Percentiles rank a stretch among this genome's conserved stretches.
Evolutionary conservation across 1,140 invertebrate species (phyloP).

Genomic region (Papilio xuthus): DNA sequence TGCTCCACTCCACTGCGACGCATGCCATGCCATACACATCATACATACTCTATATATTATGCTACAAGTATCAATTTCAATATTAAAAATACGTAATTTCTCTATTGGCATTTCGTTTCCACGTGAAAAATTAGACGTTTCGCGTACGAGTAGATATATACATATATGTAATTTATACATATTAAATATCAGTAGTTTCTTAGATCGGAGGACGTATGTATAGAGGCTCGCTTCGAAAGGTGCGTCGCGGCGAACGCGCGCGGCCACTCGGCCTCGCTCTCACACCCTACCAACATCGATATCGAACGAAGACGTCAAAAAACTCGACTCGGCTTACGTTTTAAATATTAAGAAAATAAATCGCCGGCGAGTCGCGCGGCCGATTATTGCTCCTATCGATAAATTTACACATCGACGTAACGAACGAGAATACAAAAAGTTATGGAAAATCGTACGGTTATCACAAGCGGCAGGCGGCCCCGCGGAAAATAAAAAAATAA

Average conservation of each 20-base stretch:
- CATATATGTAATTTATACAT: constrained; percentile 80
- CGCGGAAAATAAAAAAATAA: constrained; percentile 81
- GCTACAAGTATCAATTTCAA: constrained; percentile 77
- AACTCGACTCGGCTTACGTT: constrained; percentile 71
- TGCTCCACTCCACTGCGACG: constrained; percentile 74
- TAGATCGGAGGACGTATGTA: constrained; percentile 80
- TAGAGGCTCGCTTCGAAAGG: constrained; percentile 79
- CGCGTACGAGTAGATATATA: constrained; percentile 79
- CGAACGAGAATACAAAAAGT: constrained; percentile 81
- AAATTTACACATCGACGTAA: constrained; percentile 80
- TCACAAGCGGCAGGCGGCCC: constrained; percentile 80
- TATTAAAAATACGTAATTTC: constrained; percentile 82
- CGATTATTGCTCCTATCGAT: constrained; percentile 80
- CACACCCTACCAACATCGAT: constrained; percentile 76
- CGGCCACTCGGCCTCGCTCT: constrained; percentile 72
- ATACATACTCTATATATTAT: constrained; percentile 66
- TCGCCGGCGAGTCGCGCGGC: constrained; percentile 79
- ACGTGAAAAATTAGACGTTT: constrained; percentile 79
- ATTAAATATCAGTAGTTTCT: constrained; percentile 78
- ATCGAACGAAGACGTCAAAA: constrained; percentile 79
- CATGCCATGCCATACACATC: constrained; percentile 50
- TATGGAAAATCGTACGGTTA: constrained; percentile 81
- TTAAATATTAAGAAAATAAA: constrained; percentile 82
- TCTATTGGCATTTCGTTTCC: constrained; percentile 78
- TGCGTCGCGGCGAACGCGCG: constrained; percentile 79